A percentile compares a stretch with the other conserved stretches of the same genome.
phyloP scores from a whole-genome alignment of 35 echinoderm and acorn worm species.

The Heliocidaris tuberculata region DNA sequence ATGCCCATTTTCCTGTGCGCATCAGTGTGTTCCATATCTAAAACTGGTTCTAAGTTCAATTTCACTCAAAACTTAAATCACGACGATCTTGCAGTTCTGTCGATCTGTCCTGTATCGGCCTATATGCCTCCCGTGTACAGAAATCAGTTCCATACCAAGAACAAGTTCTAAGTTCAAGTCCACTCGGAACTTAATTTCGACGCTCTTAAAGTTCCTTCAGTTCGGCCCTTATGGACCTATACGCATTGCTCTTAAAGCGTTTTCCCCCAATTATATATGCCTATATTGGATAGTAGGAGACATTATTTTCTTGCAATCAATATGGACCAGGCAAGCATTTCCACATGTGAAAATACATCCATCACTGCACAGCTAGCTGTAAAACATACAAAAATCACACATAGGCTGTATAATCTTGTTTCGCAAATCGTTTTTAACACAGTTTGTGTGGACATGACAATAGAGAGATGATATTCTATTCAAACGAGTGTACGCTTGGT shows the following conservation, averaged over 20 bases:
- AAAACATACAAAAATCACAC: neutral
- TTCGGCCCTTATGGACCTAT: too few relatives aligned
- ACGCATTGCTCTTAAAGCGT: too few relatives aligned
- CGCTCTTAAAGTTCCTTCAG: too few relatives aligned
- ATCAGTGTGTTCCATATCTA: neutral
- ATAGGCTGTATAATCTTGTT: neutral
- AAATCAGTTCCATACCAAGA: too few relatives aligned
- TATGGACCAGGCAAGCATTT: neutral
- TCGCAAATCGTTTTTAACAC: neutral
- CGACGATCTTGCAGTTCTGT: too few relatives aligned
- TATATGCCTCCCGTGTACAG: too few relatives aligned
- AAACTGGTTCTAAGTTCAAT: too few relatives aligned
- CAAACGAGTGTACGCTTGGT: neutral
- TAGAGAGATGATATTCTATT: neutral
- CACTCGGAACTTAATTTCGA: too few relatives aligned
- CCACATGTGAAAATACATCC: neutral
- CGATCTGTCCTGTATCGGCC: too few relatives aligned
- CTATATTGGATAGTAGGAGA: neutral
- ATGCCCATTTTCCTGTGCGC: neutral
- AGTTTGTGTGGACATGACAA: neutral
- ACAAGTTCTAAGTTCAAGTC: too few relatives aligned
- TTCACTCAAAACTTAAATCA: too few relatives aligned
- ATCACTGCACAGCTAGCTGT: neutral
- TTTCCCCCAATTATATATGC: neutral
- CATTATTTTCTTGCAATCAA: neutral